These are phyloP conservation scores for Bombus breviceps DNA, from an alignment of 1,140 invertebrate genomes.

Conservation along the genomic window DNA sequence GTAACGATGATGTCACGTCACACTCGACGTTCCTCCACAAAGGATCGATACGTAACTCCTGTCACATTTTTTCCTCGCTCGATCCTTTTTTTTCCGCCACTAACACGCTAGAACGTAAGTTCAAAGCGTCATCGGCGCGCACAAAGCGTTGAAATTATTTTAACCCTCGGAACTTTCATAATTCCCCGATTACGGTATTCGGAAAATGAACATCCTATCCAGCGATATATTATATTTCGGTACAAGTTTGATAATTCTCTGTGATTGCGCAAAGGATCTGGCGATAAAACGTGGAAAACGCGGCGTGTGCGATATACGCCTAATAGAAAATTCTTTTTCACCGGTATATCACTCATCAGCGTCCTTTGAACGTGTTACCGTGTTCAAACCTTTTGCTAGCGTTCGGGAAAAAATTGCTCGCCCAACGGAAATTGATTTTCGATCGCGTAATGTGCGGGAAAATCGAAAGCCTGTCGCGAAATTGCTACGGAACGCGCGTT, in stretches of 20 bases:
- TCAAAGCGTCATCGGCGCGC: background rate
- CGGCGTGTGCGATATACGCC: background rate
- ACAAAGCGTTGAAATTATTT: conserved; percentile 18
- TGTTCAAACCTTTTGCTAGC: conserved; percentile 18
- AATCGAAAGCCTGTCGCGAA: background rate
- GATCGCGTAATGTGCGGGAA: background rate
- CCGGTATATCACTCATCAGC: conserved; percentile 20
- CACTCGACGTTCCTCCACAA: background rate
- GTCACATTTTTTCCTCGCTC: background rate
- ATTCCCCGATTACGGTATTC: conserved; percentile 32
- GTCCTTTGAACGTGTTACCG: conserved; percentile 23
- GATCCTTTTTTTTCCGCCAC: background rate
- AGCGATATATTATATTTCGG: conserved; percentile 29
- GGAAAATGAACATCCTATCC: background rate
- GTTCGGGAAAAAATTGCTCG: conserved; percentile 10
- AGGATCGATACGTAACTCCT: conserved; percentile 11
- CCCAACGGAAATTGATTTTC: conserved; percentile 31
- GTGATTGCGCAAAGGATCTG: conserved; percentile 3
- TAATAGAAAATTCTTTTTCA: conserved; percentile 37
- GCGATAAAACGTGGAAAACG: background rate
- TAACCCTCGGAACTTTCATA: background rate
- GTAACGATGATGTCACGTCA: conserved; percentile 2
- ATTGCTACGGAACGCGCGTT: background rate
- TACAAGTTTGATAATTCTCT: background rate
- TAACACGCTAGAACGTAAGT: conserved; percentile 4